These are phyloP conservation scores for Tetramorium parvispinum DNA, from an alignment of 1,140 invertebrate species.

Conservation along the genomic window DNA sequence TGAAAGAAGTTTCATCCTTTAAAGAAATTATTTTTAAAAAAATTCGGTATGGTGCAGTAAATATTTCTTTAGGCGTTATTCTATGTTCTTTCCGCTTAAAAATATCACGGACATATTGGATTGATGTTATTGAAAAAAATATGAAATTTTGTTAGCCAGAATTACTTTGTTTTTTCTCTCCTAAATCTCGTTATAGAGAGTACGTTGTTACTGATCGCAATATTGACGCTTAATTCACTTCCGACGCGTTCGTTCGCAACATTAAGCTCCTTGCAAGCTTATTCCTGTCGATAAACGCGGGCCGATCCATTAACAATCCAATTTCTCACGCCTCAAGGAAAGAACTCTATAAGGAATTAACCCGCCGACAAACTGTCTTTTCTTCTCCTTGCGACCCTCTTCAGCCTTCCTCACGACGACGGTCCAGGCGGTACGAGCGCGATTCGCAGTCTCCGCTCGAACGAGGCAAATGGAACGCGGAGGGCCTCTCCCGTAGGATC, in stretches of 20 bases:
- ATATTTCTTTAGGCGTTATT: not conserved
- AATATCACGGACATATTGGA: not conserved
- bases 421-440: slow-evolving; percentile 46
- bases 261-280: slow-evolving; percentile 33
- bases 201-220: slow-evolving; percentile 5
- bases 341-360: slow-evolving; percentile 20
- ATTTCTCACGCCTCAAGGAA: slow-evolving; percentile 20
- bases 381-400: slow-evolving; percentile 4
- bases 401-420: slow-evolving; percentile 44
- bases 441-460: slow-evolving; percentile 74
- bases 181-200: not conserved
- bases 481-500: slow-evolving; percentile 76
- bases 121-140: not conserved
- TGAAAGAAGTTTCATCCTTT: not conserved
- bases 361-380: slow-evolving; percentile 32
- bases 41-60: not conserved
- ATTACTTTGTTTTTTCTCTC: not conserved
- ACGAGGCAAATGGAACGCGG: slow-evolving; percentile 73
- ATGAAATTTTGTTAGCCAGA: not conserved
- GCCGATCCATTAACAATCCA: slow-evolving; percentile 47
- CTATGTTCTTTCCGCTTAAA: not conserved
- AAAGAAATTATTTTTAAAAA: not conserved
- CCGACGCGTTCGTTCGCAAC: not conserved
- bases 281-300: slow-evolving; percentile 20
- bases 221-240: slow-evolving; percentile 31